These are phyloP conservation scores for Brenthis hecate DNA, from an alignment of 2,888 invertebrate genomes.

Conservation along the genomic window DNA sequence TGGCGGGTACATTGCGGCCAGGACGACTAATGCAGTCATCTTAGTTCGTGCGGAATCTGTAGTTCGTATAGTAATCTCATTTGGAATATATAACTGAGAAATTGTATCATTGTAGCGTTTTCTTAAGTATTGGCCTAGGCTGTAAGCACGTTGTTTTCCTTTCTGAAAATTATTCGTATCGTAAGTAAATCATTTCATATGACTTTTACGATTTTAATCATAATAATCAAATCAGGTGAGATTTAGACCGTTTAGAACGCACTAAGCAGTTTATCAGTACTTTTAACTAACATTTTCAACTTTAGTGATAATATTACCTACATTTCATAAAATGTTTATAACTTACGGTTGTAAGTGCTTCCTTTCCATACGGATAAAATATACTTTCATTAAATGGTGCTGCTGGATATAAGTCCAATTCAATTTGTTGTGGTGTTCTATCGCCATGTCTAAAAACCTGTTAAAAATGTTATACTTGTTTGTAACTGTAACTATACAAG, in stretches of 20 bases:
- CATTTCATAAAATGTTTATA: neutral
- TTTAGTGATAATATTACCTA: too few species aligned
- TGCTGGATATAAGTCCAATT: slow-evolving; percentile 76
- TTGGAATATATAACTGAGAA: slow-evolving; percentile 69
- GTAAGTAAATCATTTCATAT: too few species aligned
- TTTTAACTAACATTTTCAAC: too few species aligned
- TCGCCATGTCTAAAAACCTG: slow-evolving; percentile 88
- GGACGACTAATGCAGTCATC: slow-evolving; percentile 86
- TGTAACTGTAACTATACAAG: too few species aligned
- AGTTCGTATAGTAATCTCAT: slow-evolving; percentile 79
- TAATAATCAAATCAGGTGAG: too few species aligned
- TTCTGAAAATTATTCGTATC: slow-evolving; percentile 54
- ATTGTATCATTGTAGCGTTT: slow-evolving; percentile 69
- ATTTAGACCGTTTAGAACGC: too few species aligned
- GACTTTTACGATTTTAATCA: too few species aligned
- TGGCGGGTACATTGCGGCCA: slow-evolving; percentile 87
- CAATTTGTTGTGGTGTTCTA: slow-evolving; percentile 83
- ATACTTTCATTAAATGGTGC: slow-evolving; percentile 60
- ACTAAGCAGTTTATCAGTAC: too few species aligned
- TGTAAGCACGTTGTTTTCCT: slow-evolving; percentile 76
- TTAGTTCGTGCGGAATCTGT: slow-evolving; percentile 88
- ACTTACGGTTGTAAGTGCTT: slow-evolving; percentile 84
- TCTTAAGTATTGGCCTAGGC: slow-evolving; percentile 74
- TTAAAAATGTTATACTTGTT: too few species aligned
- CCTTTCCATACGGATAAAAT: slow-evolving; percentile 84